Evolutionary conservation across 2,888 invertebrate species (phyloP).

Genomic region (Fragum fragum): DNA sequence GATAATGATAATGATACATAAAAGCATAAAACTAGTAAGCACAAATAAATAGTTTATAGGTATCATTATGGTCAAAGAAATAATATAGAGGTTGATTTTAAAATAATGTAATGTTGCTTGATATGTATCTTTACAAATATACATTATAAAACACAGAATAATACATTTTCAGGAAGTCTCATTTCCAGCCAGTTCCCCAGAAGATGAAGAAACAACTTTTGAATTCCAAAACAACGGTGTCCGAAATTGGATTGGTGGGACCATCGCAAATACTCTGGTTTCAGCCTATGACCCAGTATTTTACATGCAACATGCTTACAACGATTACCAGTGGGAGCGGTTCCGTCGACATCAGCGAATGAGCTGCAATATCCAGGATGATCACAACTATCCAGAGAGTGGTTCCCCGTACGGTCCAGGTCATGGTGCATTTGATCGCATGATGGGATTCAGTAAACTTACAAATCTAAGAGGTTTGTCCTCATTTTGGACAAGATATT

Average conservation of each 20-base stretch:
- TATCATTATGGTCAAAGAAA: too few species aligned
- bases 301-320: slow-evolving; percentile 71
- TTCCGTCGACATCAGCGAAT: slow-evolving; percentile 49
- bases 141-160: too few species aligned
- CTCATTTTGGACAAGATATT: slow-evolving; percentile 43
- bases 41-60: too few species aligned
- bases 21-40: too few species aligned
- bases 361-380: slow-evolving; percentile 33
- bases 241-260: slow-evolving; percentile 72
- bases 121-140: too few species aligned
- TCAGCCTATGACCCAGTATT: slow-evolving; percentile 73
- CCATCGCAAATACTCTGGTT: slow-evolving; percentile 62
- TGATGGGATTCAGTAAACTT: slow-evolving; percentile 38
- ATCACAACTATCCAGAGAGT: slow-evolving; percentile 29
- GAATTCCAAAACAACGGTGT: slow-evolving; percentile 72
- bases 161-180: slow-evolving; percentile 44
- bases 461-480: slow-evolving; percentile 34
- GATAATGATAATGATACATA: too few species aligned
- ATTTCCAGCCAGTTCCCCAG: slow-evolving; percentile 25
- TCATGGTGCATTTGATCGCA: slow-evolving; percentile 25
- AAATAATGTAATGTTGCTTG: too few species aligned
- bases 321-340: slow-evolving; percentile 73
- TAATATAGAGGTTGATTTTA: too few species aligned
- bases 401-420: slow-evolving; percentile 30
- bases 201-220: slow-evolving; percentile 50